phyloP scores from a whole-genome alignment of 2,888 invertebrate species.

The Patella caerulea region DNA sequence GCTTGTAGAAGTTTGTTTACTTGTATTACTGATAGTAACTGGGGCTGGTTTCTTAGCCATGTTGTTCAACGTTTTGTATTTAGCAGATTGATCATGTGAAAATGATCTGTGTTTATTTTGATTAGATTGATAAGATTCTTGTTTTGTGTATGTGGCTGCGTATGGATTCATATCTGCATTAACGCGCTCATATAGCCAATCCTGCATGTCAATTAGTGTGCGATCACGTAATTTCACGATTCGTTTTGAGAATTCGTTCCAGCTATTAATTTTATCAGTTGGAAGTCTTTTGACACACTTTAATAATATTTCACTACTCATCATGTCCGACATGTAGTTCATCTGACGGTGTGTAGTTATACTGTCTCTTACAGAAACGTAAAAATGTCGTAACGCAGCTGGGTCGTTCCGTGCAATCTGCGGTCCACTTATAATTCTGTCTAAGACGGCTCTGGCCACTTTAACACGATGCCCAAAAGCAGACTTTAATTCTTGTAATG shows the following conservation, averaged over 20 bases:
- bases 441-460: neutral
- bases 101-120: no score
- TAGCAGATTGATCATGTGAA: no score
- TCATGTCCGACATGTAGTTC: neutral
- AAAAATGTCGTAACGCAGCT: neutral
- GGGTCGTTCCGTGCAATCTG: neutral
- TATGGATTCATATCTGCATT: no score
- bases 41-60: no score
- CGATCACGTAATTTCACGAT: neutral
- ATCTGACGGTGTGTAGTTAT: neutral
- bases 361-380: neutral
- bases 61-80: no score
- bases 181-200: neutral
- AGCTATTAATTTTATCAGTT: neutral
- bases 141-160: no score
- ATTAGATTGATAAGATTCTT: no score
- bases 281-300: neutral
- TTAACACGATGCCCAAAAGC: neutral
- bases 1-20: no score
- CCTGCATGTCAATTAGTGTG: conserved; percentile 2
- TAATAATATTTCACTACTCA: neutral
- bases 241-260: neutral
- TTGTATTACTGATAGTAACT: no score
- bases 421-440: neutral
- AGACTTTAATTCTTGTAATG: neutral